These are phyloP conservation scores for Phylloscopus trochilus DNA, from an alignment of 2,113 vertebrate genomes.

Conservation along the genomic window DNA sequence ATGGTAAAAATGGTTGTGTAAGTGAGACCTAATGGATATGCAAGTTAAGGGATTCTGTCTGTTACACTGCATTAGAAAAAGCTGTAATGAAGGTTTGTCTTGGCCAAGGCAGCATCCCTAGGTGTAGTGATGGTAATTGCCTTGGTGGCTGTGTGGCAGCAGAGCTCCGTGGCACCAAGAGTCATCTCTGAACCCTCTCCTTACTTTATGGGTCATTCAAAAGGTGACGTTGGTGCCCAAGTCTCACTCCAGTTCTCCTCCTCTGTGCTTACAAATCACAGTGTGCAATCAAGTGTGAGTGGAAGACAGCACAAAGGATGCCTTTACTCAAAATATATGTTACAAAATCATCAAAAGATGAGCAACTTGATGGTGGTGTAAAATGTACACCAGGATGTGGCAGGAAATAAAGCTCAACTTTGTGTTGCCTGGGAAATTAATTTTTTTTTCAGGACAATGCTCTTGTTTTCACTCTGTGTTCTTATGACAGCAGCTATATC, in stretches of 20 bases:
- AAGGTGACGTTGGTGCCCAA: accelerated
- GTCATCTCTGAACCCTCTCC: neutral
- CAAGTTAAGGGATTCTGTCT: neutral
- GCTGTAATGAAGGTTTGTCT: neutral
- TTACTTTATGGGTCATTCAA: neutral
- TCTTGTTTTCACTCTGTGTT: neutral
- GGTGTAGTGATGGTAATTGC: neutral
- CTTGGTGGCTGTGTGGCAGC: neutral
- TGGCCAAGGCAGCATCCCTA: neutral
- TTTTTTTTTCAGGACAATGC: neutral
- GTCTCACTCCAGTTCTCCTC: neutral
- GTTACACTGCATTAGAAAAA: neutral
- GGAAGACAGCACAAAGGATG: neutral
- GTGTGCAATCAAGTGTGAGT: neutral
- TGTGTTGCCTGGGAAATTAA: neutral
- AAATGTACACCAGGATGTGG: too few relatives aligned
- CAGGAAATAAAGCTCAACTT: neutral
- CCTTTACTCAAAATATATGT: neutral
- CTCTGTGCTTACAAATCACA: neutral
- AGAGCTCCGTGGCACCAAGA: neutral
- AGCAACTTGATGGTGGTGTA: neutral
- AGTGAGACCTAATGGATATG: neutral
- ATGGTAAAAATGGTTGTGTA: neutral
- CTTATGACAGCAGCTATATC: neutral
- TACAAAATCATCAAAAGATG: neutral